Conservation (phyloP, 2,797 vertebrate genomes). For the Tauraco hartlaubi region DNA sequence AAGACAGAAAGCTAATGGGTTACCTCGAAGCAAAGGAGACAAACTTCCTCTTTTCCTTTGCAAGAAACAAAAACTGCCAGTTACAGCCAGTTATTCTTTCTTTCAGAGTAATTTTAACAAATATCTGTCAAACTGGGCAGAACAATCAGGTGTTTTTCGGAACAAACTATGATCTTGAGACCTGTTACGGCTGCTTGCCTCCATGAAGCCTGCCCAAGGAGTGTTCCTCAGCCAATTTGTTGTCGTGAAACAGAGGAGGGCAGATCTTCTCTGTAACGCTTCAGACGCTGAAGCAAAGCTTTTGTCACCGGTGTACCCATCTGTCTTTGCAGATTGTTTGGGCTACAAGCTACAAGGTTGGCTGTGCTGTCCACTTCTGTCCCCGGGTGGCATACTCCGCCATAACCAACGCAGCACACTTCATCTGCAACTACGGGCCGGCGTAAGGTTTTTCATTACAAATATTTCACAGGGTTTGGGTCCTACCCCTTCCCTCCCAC, state of each 20-base stretch:
- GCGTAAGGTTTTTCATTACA: conserved; percentile 76
- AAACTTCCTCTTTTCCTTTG: not conserved
- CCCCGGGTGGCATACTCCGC: not conserved
- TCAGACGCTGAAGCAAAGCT: not conserved
- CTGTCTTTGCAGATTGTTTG: conserved; percentile 85
- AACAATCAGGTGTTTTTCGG: not conserved
- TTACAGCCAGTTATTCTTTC: not conserved
- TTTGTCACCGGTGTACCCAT: not conserved
- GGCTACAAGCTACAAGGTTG: conserved; percentile 87
- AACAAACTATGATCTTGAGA: not conserved
- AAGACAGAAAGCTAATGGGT: not conserved
- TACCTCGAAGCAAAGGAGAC: not conserved
- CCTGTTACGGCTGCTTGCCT: not conserved
- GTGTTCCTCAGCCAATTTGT: not conserved
- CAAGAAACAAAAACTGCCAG: not conserved
- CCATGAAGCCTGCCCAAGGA: not conserved
- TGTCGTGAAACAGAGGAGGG: not conserved
- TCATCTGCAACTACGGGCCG: conserved; percentile 88
- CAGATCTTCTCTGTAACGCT: not conserved
- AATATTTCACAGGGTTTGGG: not conserved
- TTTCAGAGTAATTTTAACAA: not conserved
- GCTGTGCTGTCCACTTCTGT: conserved; percentile 87
- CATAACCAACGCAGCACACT: conserved; percentile 58
- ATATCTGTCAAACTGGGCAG: not conserved
- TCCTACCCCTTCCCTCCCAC: not conserved